These are phyloP conservation scores for Sebastes minor DNA, from an alignment of 2,797 vertebrate species.

Conservation along the genomic window DNA sequence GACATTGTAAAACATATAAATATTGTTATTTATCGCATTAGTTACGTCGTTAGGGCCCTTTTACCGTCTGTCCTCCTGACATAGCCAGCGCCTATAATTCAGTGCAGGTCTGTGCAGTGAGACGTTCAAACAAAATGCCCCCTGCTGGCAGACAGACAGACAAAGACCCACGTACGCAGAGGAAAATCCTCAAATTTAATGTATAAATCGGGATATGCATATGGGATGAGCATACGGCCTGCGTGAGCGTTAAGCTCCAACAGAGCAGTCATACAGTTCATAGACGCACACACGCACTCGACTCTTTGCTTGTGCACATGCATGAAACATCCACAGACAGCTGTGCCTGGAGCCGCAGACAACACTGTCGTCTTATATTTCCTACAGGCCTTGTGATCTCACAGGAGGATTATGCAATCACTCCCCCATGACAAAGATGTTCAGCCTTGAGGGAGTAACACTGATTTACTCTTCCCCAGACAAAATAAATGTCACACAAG, in stretches of 20 bases:
- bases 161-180: slow-evolving; percentile 31
- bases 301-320: slow-evolving; percentile 45
- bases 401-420: slow-evolving; percentile 76
- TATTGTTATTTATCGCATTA: background rate
- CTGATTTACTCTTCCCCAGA: slow-evolving; percentile 66
- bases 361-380: slow-evolving; percentile 71
- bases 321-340: slow-evolving; percentile 63
- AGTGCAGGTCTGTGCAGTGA: slow-evolving; percentile 57
- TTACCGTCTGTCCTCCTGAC: slow-evolving; percentile 35
- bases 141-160: slow-evolving; percentile 77
- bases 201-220: slow-evolving; percentile 31
- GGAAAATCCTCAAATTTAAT: slow-evolving; percentile 46
- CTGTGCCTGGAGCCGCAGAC: slow-evolving; percentile 67
- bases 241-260: slow-evolving; percentile 2
- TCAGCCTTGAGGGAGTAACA: slow-evolving; percentile 60
- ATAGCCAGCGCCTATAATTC: slow-evolving; percentile 53
- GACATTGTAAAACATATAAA: background rate
- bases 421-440: slow-evolving; percentile 71
- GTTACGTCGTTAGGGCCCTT: slow-evolving; percentile 14
- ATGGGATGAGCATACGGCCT: slow-evolving; percentile 16
- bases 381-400: slow-evolving; percentile 76
- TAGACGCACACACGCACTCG: background rate
- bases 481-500: slow-evolving; percentile 68
- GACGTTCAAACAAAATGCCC: slow-evolving; percentile 57
- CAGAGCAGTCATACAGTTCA: slow-evolving; percentile 30